Evolutionary conservation across 2,888 invertebrate species (phyloP).

Genomic region (Diarsia mendica): DNA sequence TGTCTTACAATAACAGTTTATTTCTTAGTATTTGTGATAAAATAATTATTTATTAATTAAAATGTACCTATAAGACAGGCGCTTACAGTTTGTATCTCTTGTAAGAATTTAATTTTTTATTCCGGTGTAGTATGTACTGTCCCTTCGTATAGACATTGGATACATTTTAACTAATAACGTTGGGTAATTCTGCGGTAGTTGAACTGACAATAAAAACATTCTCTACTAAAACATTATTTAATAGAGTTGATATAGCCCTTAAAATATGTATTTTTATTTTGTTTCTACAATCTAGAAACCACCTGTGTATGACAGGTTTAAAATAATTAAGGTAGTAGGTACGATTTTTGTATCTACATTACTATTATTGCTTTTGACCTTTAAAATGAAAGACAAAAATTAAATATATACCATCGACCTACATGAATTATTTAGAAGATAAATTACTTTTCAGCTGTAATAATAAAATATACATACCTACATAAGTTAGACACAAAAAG

Average conservation of each 20-base stretch:
- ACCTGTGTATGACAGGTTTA: not conserved
- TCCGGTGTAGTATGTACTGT: not conserved
- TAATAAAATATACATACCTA: not conserved
- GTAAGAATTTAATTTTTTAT: not conserved
- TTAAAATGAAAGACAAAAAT: not conserved
- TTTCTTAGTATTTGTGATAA: not conserved
- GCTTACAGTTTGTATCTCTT: not conserved
- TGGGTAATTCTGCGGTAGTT: not conserved
- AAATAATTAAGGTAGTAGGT: too few relatives aligned
- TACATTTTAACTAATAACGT: not conserved
- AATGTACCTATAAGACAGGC: too few relatives aligned
- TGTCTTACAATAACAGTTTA: too few relatives aligned
- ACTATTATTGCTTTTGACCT: not conserved
- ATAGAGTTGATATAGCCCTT: not conserved
- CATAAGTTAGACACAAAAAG: not conserved
- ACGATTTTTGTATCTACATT: not conserved
- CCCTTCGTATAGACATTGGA: not conserved
- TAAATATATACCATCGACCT: not conserved
- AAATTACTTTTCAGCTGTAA: not conserved
- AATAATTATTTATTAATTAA: too few relatives aligned
- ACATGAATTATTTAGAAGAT: not conserved
- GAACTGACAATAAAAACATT: not conserved
- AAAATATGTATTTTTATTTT: not conserved
- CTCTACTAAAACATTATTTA: not conserved
- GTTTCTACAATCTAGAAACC: not conserved